Evolutionary conservation across 2,797 vertebrate genomes (phyloP), one percentile per base, ranked within the genome.

Genomic region (Cryptoprocta ferox): DNA sequence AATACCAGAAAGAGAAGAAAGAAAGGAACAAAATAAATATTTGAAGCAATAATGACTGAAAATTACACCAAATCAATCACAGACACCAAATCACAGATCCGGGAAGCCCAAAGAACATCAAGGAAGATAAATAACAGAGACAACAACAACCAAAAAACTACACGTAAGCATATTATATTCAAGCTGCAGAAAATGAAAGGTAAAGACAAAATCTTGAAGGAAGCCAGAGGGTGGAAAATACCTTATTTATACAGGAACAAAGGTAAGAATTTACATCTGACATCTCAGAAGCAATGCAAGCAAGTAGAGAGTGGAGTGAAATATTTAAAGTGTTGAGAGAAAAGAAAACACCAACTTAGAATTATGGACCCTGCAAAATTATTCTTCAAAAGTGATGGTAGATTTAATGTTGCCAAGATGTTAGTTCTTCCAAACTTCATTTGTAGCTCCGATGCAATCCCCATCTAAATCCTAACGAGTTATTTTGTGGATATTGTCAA

Each of bases 171-270:
- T 68, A 84, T 78, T 82, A 39, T 79, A 73, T 65, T 89, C 66
- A 37, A 73, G 80, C n/a, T 92, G 26, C 35, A 95, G 50, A 91
- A 94, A 92, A 78, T 32, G 4, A 83, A 89, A 85, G 32, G 16
- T 71, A 65, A 84, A 65, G 14, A 59, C 59, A 82, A 93, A 83
- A 28, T 37, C 32, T 73, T 65, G 26, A 65, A 84, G 56, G 5
- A 78, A 71, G 10, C 12, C 37, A 35, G 26, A 53, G 6, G n/a
- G 4, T 6, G 35, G 59, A 37, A 66, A 86, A 39, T 28, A 50
- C 30, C 4, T 53, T 84, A 53, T 14, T 15, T 37, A 50, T 70
- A 78, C 56, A 91, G 26, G 6, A 82, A 24, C 24, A 37, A 81
- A 92, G 30, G 37, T 53, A 82, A 28, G 65, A 87, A 56, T 95